A percentile compares a stretch with the other conserved stretches of the same genome.
phyloP scores from a whole-genome alignment of 2,113 vertebrate species.

The Gopherus flavomarginatus region DNA sequence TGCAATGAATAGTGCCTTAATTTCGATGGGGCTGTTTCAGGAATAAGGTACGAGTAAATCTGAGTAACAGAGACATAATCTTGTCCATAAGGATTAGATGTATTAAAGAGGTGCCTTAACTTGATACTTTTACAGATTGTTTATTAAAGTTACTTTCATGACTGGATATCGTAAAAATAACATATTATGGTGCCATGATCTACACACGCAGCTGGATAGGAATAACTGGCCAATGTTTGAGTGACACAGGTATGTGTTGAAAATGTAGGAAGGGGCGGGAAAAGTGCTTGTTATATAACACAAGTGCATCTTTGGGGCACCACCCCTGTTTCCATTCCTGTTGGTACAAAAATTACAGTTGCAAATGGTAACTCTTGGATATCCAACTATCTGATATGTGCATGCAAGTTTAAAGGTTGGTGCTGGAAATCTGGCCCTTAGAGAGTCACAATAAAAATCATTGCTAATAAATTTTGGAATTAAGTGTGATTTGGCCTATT shows the following conservation, averaged over 20 bases:
- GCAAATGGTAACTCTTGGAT: not conserved
- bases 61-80: not conserved
- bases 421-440: not conserved
- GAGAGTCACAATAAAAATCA: not conserved
- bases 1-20: not conserved
- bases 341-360: not conserved
- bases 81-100: constrained; percentile 10
- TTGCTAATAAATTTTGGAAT: not conserved
- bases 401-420: not conserved
- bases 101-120: not conserved
- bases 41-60: constrained; percentile 23
- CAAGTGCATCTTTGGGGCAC: not conserved
- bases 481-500: not conserved
- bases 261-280: not conserved
- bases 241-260: not conserved
- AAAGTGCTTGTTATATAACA: not conserved
- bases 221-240: not conserved
- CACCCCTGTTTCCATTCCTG: not conserved
- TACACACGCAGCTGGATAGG: constrained; percentile 25
- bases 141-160: constrained; percentile 61
- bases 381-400: not conserved
- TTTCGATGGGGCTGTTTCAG: constrained; percentile 17
- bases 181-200: not conserved
- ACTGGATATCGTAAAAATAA: constrained; percentile 22
- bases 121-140: constrained; percentile 29